Evolutionary conservation across 2,113 vertebrate genomes (phyloP).

Genomic region (Bucco capensis): DNA sequence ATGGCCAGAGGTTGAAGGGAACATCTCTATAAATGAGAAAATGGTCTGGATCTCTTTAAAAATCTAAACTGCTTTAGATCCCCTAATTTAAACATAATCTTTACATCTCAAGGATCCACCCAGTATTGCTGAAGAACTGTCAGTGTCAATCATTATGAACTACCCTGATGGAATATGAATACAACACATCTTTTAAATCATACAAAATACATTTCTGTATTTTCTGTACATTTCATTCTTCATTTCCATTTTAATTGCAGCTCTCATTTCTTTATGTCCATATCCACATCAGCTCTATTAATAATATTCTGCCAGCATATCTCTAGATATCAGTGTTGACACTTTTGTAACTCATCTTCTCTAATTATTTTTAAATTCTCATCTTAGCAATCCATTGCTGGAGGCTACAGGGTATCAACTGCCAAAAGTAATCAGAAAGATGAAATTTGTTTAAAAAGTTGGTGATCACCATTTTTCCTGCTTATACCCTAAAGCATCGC

Average conservation of each 20-base stretch:
- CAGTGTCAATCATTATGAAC: background rate
- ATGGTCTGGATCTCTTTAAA: background rate
- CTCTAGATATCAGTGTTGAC: background rate
- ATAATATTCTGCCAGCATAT: background rate
- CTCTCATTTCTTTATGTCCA: background rate
- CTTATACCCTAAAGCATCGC: background rate
- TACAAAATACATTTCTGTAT: fast-evolving
- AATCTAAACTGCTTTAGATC: background rate
- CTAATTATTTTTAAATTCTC: background rate
- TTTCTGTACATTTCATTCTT: background rate
- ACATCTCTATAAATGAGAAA: background rate
- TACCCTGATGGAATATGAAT: background rate
- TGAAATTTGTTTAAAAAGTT: background rate
- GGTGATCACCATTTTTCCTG: background rate
- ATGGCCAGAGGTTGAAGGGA: background rate
- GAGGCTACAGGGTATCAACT: background rate
- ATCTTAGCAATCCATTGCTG: background rate
- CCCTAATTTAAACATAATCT: background rate
- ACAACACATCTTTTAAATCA: background rate
- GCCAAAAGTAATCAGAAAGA: background rate
- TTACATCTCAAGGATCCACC: background rate
- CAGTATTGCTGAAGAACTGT: background rate
- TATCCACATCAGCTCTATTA: background rate
- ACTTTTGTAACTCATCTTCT: background rate
- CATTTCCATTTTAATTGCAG: background rate